These are phyloP conservation scores for Silurus meridionalis DNA, from an alignment of 2,113 vertebrate genomes.

Conservation along the genomic window DNA sequence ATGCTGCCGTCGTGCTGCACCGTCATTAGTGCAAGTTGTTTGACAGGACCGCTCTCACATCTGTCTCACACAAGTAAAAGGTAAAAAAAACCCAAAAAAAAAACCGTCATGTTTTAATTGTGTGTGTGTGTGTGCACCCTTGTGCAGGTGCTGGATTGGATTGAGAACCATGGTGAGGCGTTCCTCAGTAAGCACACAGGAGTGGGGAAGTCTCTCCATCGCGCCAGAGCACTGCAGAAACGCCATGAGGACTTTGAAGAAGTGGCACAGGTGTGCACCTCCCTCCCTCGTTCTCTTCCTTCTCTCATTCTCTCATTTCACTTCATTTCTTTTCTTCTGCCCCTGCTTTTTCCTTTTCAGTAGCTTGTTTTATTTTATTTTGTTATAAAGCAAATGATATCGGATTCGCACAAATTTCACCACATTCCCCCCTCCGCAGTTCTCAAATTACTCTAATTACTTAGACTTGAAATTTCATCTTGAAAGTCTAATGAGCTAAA, in stretches of 20 bases:
- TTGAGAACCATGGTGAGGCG: conserved; percentile 97
- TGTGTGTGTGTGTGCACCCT: background rate
- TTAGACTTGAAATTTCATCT: background rate
- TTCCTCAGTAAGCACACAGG: conserved; percentile 98
- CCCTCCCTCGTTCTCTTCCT: background rate
- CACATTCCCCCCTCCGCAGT: too few relatives aligned
- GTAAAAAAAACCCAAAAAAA: conserved; percentile 15
- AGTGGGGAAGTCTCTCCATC: conserved; percentile 94
- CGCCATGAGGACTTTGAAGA: conserved; percentile 98
- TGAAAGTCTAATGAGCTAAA: background rate
- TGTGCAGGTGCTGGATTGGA: conserved; percentile 94
- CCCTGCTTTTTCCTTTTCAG: background rate
- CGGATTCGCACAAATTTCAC: too few relatives aligned
- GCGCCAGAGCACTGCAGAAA: conserved; percentile 95
- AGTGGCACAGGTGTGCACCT: conserved; percentile 86
- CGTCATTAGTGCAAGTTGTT: conserved; percentile 24
- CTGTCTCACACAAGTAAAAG: conserved; percentile 12
- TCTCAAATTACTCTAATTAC: too few relatives aligned
- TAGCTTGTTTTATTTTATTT: background rate
- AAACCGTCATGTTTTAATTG: too few relatives aligned
- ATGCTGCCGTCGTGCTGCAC: background rate
- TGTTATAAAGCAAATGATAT: background rate
- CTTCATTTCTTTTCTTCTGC: background rate
- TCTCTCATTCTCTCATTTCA: background rate
- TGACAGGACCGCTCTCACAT: conserved; percentile 27